Evolutionary conservation across 2,113 vertebrate species (phyloP).

Genomic region (Carlito syrichta): DNA sequence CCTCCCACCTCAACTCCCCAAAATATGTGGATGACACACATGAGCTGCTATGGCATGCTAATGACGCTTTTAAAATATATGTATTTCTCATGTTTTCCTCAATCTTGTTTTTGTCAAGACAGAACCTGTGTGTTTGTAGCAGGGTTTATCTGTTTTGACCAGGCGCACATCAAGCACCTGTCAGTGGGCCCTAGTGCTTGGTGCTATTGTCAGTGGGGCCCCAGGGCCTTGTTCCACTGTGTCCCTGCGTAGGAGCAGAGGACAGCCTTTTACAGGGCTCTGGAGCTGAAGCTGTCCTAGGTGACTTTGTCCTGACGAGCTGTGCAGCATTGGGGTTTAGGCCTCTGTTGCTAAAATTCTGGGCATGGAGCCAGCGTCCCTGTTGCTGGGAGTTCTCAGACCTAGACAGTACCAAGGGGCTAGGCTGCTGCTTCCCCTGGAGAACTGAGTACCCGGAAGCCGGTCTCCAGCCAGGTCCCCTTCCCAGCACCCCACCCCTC

Average conservation of each 20-base stretch:
- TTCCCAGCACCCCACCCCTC: background rate
- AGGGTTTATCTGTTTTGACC: background rate
- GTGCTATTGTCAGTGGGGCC: no score
- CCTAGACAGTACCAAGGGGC: background rate
- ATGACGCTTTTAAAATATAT: no score
- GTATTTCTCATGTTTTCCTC: background rate
- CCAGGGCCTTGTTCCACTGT: no score
- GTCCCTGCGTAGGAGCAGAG: background rate
- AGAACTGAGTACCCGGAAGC: background rate
- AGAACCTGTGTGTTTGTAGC: background rate
- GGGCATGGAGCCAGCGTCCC: background rate
- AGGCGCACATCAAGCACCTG: rapidly evolving
- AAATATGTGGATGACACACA: no score
- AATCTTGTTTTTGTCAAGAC: rapidly evolving
- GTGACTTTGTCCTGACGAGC: no score
- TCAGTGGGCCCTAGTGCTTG: background rate
- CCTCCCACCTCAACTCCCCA: no score
- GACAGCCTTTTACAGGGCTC: background rate
- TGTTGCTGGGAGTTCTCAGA: background rate
- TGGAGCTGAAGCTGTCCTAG: background rate
- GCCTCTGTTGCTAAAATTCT: background rate
- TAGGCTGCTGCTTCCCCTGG: background rate
- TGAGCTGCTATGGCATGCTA: no score
- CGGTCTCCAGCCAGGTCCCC: no score
- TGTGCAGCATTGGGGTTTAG: background rate